Evolutionary conservation across 1,140 invertebrate genomes (phyloP), one percentile per base, ranked within the genome.

Genomic region (Nephila pilipes): DNA sequence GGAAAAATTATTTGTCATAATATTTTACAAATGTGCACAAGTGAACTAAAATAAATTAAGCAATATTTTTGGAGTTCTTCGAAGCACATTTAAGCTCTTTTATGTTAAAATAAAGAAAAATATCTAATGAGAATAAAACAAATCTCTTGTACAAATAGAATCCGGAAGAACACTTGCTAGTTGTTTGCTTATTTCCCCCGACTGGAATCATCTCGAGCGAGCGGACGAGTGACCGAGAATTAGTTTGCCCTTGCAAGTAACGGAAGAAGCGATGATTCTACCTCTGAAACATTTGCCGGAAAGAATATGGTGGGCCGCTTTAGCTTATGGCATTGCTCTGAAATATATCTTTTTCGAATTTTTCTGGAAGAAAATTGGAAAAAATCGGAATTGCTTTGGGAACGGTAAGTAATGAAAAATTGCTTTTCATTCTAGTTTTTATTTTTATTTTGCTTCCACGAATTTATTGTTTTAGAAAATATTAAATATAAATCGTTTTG

Each of bases 321-420:
- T 65, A 29, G 58, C 83, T 12, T 92, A 87, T 32, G 25, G 32
- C 3, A 87, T 92, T 6, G 90, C 60, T 22, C 10, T 54, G 14
- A 87, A 85, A 75, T 92, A 92, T 36, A 8, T 92, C 55, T 46
- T 92, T 29, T 32, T 38, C 5, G 90, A 87, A 79, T 85, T 92
- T 10, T 75, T 85, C 12, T 38, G 60, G 20, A 92, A 79, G 36
- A 92, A 58, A 57, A 18, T 75, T 57, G 83, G 65, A 22, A 83
- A 25, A 22, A 54, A 38, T 20, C 20, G n/a, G 65, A 80, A 14
- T 1, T 32, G n/a, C 25, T 1, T 55, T 36, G 38, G 14, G 10
- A 46, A 60, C 6, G 80, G 88, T 80, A 90, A 89, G 54, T 69
- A 3, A 8, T 2, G 12, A 36, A 46, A 6, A 10, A 10, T 46